A percentile compares a stretch with the other conserved stretches of the same genome.
These are phyloP conservation scores for Heterohyrax brucei DNA, from an alignment of 2,797 vertebrate species.

Conservation along the genomic window DNA sequence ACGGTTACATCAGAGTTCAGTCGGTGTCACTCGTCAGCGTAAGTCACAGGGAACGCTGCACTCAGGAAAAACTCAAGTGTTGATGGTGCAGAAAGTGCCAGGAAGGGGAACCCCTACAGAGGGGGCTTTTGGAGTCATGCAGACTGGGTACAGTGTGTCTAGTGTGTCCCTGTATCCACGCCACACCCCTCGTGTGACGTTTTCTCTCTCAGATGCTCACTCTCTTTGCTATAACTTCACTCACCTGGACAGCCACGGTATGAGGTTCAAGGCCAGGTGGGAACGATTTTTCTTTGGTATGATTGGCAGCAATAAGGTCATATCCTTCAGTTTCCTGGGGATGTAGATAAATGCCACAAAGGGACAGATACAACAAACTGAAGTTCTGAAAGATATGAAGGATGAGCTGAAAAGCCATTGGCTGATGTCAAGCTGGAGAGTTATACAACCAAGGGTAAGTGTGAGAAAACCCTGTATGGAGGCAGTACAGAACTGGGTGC, in stretches of 20 bases:
- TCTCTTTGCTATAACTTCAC: not conserved
- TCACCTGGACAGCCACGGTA: not conserved
- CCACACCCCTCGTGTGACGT: not conserved
- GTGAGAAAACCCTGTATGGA: not conserved
- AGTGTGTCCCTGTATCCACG: not conserved
- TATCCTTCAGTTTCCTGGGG: not conserved
- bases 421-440: rapidly evolving
- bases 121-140: no score
- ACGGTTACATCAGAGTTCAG: not conserved
- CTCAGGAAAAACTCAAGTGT: not conserved
- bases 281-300: rapidly evolving
- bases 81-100: not conserved
- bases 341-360: rapidly evolving
- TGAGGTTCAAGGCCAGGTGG: not conserved
- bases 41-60: no score
- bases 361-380: rapidly evolving
- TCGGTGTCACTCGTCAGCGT: no score
- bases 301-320: rapidly evolving
- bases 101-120: no score
- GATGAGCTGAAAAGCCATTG: not conserved
- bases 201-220: not conserved
- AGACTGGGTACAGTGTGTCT: not conserved
- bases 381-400: rapidly evolving
- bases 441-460: not conserved
- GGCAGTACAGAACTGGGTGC: not conserved